phyloP scores from a whole-genome alignment of 2,888 invertebrate genomes.

The Spilarctia lutea region DNA sequence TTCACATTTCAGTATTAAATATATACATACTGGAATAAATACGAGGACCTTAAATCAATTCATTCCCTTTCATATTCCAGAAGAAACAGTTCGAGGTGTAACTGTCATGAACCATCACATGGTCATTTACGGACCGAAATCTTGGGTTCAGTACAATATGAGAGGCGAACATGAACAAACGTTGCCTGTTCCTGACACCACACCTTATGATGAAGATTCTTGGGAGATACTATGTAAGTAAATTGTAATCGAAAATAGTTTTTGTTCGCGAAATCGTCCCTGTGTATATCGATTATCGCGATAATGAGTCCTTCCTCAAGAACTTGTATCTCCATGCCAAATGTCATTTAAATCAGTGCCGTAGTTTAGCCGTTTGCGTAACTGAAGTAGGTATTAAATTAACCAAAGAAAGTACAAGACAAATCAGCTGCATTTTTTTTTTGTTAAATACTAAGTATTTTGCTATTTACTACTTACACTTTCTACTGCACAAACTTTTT shows the following conservation, averaged over 20 bases:
- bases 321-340: no score
- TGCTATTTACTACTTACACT: background rate
- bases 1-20: background rate
- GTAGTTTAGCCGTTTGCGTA: no score
- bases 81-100: conserved; percentile 81
- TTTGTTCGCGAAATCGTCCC: no score
- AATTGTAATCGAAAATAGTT: no score
- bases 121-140: conserved; percentile 91
- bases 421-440: background rate
- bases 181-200: conserved; percentile 85
- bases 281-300: no score
- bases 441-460: background rate
- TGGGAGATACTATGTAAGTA: conserved; percentile 92
- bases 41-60: background rate
- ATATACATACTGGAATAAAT: no score
- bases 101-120: conserved; percentile 85
- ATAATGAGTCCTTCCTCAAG: no score
- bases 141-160: conserved; percentile 93
- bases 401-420: background rate
- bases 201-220: conserved; percentile 85
- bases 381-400: no score
- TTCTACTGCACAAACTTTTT: no score
- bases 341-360: no score
- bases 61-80: conserved; percentile 48
- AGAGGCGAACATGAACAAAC: conserved; percentile 90